Percentiles rank a stretch among this genome's conserved stretches.
Evolutionary conservation across 2,113 vertebrate species (phyloP).

Genomic region (Baryphthengus martii): DNA sequence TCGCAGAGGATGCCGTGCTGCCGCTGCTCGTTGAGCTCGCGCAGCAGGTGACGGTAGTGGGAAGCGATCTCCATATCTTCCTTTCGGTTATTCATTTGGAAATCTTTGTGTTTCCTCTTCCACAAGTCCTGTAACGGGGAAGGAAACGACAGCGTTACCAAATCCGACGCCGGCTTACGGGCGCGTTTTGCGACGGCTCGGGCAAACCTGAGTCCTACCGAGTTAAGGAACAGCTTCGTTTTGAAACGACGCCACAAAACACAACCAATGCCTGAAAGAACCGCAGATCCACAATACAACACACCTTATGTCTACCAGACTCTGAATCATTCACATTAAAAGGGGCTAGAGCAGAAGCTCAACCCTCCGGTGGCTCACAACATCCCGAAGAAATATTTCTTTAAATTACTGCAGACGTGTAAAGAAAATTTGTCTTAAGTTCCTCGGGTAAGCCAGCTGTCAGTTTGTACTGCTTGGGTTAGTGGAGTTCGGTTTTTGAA

Average conservation of each 20-base stretch:
- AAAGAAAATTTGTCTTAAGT: background rate
- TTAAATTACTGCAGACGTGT: background rate
- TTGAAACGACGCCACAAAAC: background rate
- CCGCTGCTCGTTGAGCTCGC: constrained; percentile 95
- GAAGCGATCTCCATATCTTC: constrained; percentile 99
- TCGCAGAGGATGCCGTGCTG: constrained; percentile 97
- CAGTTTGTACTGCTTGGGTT: background rate
- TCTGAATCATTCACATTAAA: background rate
- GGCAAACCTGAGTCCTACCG: background rate
- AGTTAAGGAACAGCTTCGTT: background rate
- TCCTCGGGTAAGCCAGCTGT: background rate
- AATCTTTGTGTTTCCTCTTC: constrained; percentile 76
- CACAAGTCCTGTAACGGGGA: constrained; percentile 74
- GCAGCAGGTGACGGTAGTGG: constrained; percentile 96
- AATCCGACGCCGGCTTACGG: background rate
- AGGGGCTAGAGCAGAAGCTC: background rate
- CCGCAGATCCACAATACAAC: background rate
- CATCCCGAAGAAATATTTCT: background rate
- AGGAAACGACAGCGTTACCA: background rate
- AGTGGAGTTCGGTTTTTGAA: background rate
- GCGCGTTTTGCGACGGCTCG: background rate
- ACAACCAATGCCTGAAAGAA: background rate
- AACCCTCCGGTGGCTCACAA: background rate
- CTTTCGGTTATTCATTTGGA: constrained; percentile 94
- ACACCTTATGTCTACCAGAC: background rate